These are phyloP conservation scores for Pelosia muscerda DNA, from an alignment of 2,888 invertebrate genomes.

Conservation along the genomic window DNA sequence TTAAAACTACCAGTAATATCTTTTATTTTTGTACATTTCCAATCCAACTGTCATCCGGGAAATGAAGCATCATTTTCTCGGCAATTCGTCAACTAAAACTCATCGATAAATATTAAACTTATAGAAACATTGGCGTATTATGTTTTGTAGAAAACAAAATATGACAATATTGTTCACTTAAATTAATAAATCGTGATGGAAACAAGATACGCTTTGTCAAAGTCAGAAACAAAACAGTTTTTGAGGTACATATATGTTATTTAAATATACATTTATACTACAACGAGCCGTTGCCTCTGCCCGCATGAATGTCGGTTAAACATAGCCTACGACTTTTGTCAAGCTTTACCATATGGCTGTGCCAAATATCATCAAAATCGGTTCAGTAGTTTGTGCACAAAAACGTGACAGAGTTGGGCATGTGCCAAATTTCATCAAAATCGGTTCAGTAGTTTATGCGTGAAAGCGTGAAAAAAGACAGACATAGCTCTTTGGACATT, in stretches of 20 bases:
- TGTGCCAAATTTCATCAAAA: too few relatives aligned
- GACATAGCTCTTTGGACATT: too few relatives aligned
- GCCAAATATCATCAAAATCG: too few relatives aligned
- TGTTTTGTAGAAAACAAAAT: conserved; percentile 58
- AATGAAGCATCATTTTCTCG: not conserved
- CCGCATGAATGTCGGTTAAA: not conserved
- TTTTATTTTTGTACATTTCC: not conserved
- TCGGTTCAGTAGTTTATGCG: too few relatives aligned
- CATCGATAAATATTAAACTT: conserved; percentile 23
- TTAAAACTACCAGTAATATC: not conserved
- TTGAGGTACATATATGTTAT: too few relatives aligned
- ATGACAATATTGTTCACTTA: conserved; percentile 61
- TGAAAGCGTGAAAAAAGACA: too few relatives aligned
- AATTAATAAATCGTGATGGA: conserved; percentile 26
- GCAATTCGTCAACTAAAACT: conserved; percentile 10
- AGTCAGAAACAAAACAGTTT: conserved; percentile 7
- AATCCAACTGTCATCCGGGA: not conserved
- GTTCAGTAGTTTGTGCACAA: too few relatives aligned
- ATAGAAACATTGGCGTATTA: conserved; percentile 66
- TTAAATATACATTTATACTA: not conserved
- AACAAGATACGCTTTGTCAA: conserved; percentile 34
- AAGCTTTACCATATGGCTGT: too few relatives aligned
- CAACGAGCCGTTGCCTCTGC: too few relatives aligned
- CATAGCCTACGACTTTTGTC: too few relatives aligned
- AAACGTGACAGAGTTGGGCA: too few relatives aligned